Conservation (phyloP, 2,113 vertebrate species). For the Patagioenas fasciata region DNA sequence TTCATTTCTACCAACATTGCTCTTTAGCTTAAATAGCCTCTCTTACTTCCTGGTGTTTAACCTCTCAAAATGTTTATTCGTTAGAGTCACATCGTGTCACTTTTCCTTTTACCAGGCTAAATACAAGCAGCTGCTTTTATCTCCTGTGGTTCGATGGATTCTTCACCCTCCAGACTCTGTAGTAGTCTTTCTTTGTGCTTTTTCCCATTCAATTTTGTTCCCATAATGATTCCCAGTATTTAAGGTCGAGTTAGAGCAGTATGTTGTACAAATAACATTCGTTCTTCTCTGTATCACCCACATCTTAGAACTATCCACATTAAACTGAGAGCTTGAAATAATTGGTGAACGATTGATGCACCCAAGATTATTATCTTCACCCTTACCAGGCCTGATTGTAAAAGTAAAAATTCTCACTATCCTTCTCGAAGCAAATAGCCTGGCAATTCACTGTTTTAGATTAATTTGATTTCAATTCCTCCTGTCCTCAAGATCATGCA, state of each 20-base stretch:
- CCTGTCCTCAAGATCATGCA: not conserved
- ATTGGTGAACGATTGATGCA: not conserved
- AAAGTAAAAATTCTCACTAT: not conserved
- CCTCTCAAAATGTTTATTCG: not conserved
- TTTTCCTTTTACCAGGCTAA: not conserved
- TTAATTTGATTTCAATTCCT: slow-evolving; percentile 6
- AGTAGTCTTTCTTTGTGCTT: not conserved
- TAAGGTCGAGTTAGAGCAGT: not conserved
- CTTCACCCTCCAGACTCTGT: not conserved
- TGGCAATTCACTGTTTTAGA: not conserved
- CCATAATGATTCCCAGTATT: not conserved
- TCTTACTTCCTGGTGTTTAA: not conserved
- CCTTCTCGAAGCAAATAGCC: not conserved
- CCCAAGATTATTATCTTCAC: not conserved
- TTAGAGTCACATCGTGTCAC: not conserved
- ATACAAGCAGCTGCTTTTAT: not conserved
- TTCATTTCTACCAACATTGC: not conserved
- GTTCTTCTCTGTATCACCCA: not conserved
- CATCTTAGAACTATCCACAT: not conserved
- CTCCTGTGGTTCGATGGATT: rapidly evolving
- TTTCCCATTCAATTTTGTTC: not conserved
- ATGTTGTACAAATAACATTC: not conserved
- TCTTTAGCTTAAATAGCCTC: not conserved
- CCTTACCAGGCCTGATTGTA: not conserved
- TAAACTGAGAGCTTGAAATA: not conserved